These are phyloP conservation scores for Cecidostiba fungosa DNA, from an alignment of 2,888 invertebrate species.

Conservation along the genomic window DNA sequence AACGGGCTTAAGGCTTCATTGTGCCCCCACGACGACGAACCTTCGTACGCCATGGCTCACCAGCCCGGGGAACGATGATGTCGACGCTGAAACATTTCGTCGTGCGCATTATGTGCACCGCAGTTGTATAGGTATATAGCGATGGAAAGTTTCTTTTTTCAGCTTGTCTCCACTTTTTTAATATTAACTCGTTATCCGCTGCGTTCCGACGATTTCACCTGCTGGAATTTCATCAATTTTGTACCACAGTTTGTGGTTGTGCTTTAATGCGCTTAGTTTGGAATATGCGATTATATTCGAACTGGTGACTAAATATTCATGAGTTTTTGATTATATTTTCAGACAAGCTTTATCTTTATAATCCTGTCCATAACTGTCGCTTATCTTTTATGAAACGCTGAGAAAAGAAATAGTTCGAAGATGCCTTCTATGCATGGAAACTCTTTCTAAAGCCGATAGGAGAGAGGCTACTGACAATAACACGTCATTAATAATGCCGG, in stretches of 20 bases:
- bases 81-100: slow-evolving; percentile 26
- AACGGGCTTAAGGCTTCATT: slow-evolving; percentile 67
- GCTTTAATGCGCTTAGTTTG: background rate
- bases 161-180: background rate
- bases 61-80: background rate
- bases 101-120: slow-evolving; percentile 8
- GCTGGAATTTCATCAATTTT: slow-evolving; percentile 7
- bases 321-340: background rate
- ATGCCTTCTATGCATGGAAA: background rate
- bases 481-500: slow-evolving; percentile 67
- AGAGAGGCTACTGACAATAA: slow-evolving; percentile 25
- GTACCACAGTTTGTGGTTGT: background rate
- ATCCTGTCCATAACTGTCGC: background rate
- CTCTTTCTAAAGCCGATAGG: slow-evolving; percentile 13
- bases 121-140: background rate
- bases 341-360: background rate
- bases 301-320: background rate
- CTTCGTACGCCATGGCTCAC: slow-evolving; percentile 23
- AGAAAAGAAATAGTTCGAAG: background rate
- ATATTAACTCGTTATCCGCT: slow-evolving; percentile 20
- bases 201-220: background rate
- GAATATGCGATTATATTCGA: background rate
- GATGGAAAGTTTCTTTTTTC: background rate
- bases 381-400: background rate
- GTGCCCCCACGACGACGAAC: slow-evolving; percentile 51